Base-by-base conservation (phyloP, 1,140 invertebrate genomes). In the Meteorus sp. region DNA sequence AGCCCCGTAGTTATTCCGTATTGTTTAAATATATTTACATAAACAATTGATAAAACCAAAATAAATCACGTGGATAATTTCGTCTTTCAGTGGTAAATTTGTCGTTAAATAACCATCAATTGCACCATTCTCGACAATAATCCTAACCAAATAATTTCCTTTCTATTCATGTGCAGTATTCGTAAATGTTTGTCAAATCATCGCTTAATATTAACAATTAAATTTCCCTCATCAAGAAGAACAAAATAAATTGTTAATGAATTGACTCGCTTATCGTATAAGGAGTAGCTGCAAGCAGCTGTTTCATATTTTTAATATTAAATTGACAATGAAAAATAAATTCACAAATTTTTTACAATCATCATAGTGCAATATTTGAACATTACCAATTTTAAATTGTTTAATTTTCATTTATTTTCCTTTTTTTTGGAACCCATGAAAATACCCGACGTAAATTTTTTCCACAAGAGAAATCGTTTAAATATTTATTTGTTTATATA, bases 261-360 rank as follows among this genome's bases (percentile, higher is more conserved):
- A 80, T 80, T 80, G 78, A 80, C 78, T 80, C 78, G 71, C 75
- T 72, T 73, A 74, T 73, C 68, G 71, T 75, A 74, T 69, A 71
- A 77, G 78, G 77, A 79, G 77, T 78, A 79, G 77, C 66, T 53
- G 56, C 62, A 23, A 17, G 57, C 23, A 37, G 45, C 56, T 65
- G 65, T 61, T 50, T 69, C 76, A 72, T 69, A 66, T 73, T 70
- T 64, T 69, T 72, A 57, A 72, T 67, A 60, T 39, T 39, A 70
- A 72, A 75, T 76, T 65, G 60, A 71, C 73, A 61, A 59, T 63
- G 57, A 62, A n/a, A n/a, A n/a, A n/a, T n/a, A n/a, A n/a, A n/a
- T n/a, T n/a, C n/a, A n/a, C n/a, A n/a, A n/a, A n/a, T n/a, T n/a
- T n/a, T n/a, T n/a, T n/a, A n/a, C n/a, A n/a, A n/a, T n/a, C n/a